Conservation (phyloP, 92 coral and sea anemone species). For the Chrysogorgia sp. region DNA sequence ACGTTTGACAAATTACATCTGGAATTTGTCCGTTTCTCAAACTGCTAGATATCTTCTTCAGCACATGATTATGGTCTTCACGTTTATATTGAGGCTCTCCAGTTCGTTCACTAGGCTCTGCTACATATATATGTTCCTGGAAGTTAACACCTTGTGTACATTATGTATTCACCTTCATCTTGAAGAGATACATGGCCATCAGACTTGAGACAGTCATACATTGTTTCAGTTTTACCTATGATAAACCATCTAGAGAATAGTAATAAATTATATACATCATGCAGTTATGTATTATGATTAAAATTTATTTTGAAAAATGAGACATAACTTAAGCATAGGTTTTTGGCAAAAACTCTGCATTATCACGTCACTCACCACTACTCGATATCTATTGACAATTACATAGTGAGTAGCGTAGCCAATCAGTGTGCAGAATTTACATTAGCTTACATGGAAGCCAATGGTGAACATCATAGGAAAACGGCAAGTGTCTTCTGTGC, state of each 20-base stretch:
- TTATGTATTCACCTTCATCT: constrained; percentile 40
- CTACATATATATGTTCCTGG: constrained; percentile 56
- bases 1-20: constrained; percentile 39
- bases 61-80: constrained; percentile 68
- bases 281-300: too few relatives aligned
- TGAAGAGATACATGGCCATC: constrained; percentile 62
- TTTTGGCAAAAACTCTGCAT: too few relatives aligned
- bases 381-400: too few relatives aligned
- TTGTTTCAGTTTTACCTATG: constrained; percentile 63
- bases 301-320: too few relatives aligned
- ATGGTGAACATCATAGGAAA: constrained; percentile 56
- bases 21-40: constrained; percentile 53
- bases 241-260: too few relatives aligned
- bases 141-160: constrained; percentile 54
- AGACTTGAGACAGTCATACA: constrained; percentile 62
- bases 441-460: constrained; percentile 63
- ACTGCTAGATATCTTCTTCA: constrained; percentile 9
- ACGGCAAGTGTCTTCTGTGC: too few relatives aligned
- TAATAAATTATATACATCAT: too few relatives aligned
- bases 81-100: constrained; percentile 56
- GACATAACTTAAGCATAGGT: too few relatives aligned
- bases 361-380: too few relatives aligned
- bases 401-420: too few relatives aligned
- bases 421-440: too few relatives aligned
- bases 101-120: constrained; percentile 41